These are phyloP conservation scores for Neodiprion lecontei DNA, from an alignment of 1,140 invertebrate genomes.

Conservation along the genomic window DNA sequence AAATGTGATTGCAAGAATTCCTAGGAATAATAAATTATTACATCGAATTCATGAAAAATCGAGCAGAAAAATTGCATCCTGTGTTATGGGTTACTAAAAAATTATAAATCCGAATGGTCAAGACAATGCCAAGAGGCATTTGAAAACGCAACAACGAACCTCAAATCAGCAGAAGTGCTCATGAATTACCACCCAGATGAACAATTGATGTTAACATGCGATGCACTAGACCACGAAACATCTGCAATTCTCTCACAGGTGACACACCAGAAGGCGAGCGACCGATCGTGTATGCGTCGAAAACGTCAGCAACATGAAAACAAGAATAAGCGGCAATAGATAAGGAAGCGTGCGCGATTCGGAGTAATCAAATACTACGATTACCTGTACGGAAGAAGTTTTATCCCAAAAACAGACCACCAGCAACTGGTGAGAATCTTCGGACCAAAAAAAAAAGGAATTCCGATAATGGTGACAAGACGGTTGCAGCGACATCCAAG, in stretches of 20 bases:
- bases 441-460: conserved; percentile 35
- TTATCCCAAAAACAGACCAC: conserved; percentile 60
- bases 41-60: conserved; percentile 43
- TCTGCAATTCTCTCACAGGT: conserved; percentile 22
- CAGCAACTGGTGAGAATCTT: conserved; percentile 59
- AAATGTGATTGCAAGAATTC: conserved; percentile 47
- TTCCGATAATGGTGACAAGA: conserved; percentile 39
- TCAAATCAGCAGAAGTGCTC: conserved; percentile 21
- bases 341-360: conserved; percentile 59
- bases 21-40: conserved; percentile 48
- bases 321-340: conserved; percentile 60
- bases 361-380: conserved; percentile 58
- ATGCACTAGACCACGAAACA: conserved; percentile 31
- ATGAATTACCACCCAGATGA: conserved; percentile 29
- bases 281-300: conserved; percentile 36
- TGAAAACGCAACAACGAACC: conserved; percentile 19
- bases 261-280: conserved; percentile 10
- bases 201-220: conserved; percentile 23
- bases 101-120: conserved; percentile 29
- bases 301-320: conserved; percentile 32
- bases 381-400: conserved; percentile 57
- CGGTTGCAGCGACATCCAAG: conserved; percentile 5
- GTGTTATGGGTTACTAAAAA: conserved; percentile 30
- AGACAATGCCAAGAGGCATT: conserved; percentile 18
- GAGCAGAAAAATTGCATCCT: conserved; percentile 27